Evolutionary conservation across 2,113 vertebrate species (phyloP).

Genomic region (Mormoops blainvillei): DNA sequence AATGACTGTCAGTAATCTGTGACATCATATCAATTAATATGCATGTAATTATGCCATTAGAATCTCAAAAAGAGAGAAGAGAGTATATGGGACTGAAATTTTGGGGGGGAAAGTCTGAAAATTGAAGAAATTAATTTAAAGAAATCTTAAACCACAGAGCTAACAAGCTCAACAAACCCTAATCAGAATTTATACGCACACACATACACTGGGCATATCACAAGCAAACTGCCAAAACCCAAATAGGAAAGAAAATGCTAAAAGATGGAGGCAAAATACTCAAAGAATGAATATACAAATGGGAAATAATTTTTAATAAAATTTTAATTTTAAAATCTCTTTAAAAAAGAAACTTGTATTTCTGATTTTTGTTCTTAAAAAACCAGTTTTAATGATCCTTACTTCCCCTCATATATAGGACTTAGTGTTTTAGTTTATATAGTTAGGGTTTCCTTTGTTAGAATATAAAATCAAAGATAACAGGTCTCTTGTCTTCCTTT

Average conservation of each 20-base stretch:
- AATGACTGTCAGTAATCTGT: background rate
- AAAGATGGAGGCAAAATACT: background rate
- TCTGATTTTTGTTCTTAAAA: background rate
- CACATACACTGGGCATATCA: background rate
- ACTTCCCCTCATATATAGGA: background rate
- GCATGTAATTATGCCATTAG: background rate
- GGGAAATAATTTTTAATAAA: background rate
- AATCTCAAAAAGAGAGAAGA: background rate
- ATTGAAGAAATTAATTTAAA: background rate
- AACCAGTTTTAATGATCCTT: background rate
- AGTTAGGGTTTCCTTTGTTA: background rate
- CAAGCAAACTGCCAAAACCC: background rate
- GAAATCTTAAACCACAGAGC: background rate
- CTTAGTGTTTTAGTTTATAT: background rate
- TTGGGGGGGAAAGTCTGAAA: background rate
- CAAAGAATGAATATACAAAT: background rate
- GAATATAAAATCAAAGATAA: background rate
- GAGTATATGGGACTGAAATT: background rate
- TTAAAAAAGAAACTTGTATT: background rate
- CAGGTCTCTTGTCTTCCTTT: background rate
- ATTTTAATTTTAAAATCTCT: background rate
- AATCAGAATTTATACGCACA: background rate
- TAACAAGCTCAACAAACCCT: background rate
- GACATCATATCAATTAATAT: background rate
- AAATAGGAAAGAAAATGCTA: background rate